Percentiles rank a stretch among this genome's conserved stretches.
Conservation (phyloP, 2,888 invertebrate genomes). For the Desoria tigrina region DNA sequence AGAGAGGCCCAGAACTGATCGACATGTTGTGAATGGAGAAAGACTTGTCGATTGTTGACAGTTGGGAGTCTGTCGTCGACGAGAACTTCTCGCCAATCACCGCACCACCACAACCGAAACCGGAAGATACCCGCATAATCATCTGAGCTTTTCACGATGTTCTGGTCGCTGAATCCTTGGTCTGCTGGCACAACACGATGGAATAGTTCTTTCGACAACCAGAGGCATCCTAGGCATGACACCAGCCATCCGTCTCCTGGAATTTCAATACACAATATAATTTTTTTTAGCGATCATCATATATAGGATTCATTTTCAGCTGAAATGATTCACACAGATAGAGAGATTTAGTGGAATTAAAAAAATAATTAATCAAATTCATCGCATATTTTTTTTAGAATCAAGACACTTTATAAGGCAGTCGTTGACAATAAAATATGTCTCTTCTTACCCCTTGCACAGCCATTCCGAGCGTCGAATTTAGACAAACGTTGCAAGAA, state of each 20-base stretch:
- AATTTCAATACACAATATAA: constrained; percentile 49
- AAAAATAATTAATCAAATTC: too few species aligned
- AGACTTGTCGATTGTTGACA: constrained; percentile 80
- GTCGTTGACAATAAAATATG: too few species aligned
- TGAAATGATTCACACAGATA: too few species aligned
- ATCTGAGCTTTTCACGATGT: constrained; percentile 54
- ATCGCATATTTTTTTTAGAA: too few species aligned
- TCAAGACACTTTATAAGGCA: too few species aligned
- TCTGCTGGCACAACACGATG: constrained; percentile 89
- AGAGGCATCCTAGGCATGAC: constrained; percentile 81
- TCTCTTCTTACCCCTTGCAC: too few species aligned
- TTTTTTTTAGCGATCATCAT: too few species aligned
- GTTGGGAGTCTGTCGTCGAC: constrained; percentile 88
- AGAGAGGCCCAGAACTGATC: constrained; percentile 87
- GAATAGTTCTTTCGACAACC: constrained; percentile 82
- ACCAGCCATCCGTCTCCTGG: constrained; percentile 88
- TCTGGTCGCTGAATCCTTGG: constrained; percentile 69
- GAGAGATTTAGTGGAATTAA: too few species aligned
- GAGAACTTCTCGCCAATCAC: constrained; percentile 85
- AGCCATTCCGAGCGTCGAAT: too few species aligned
- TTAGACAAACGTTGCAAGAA: too few species aligned
- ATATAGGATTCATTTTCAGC: too few species aligned
- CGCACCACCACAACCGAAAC: constrained; percentile 91
- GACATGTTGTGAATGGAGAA: constrained; percentile 76
- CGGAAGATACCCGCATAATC: constrained; percentile 77